Evolutionary conservation across 2,888 invertebrate species (phyloP), one percentile per base, ranked within the genome.

Genomic region (Ischnura elegans): DNA sequence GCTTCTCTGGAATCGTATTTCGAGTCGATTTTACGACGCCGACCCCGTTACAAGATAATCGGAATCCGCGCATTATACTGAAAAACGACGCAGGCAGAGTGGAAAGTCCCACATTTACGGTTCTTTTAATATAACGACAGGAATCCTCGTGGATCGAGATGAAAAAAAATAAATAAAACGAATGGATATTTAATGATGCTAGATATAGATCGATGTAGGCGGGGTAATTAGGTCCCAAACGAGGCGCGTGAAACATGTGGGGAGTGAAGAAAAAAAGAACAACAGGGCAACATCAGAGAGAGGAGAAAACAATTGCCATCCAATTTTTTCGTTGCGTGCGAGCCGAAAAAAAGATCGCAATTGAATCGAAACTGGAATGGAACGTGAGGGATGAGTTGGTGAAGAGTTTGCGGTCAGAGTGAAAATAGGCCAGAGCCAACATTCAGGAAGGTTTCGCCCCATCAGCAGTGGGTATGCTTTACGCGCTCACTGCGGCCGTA

Each of bases 101-200:
- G 8, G 13, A 36, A 36, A 76, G 36, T 16, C 2, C 29, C 36
- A 36, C 76, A 76, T 76, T 76, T 29, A 36, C 76, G 76, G 29
- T 76, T 76, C 76, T 76, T 76, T 76, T 76, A 76, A 76, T 36
- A 76, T 76, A 76, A 76, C 36, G 29, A 76, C 29, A 36, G 13
- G 76, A 76, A 76, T 36, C 36, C 76, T 2, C 29, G 10, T 76
- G 2, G n/a, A n/a, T n/a, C n/a, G n/a, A 16, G 36, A 36, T 36
- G 25, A 76, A 76, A 76, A 29, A 66, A 76, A 25, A 51, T n/a
- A n/a, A n/a, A n/a, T 61, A 36, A 76, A 76, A 36, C 13, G 16
- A 76, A 76, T 29, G 13, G 76, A 21, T 76, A 29, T 36, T 36
- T 76, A 76, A 76, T 76, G 76, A 76, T 76, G 36, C 29, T 76